phyloP scores from a whole-genome alignment of 2,888 invertebrate species.

The Drosophila neutralis region DNA sequence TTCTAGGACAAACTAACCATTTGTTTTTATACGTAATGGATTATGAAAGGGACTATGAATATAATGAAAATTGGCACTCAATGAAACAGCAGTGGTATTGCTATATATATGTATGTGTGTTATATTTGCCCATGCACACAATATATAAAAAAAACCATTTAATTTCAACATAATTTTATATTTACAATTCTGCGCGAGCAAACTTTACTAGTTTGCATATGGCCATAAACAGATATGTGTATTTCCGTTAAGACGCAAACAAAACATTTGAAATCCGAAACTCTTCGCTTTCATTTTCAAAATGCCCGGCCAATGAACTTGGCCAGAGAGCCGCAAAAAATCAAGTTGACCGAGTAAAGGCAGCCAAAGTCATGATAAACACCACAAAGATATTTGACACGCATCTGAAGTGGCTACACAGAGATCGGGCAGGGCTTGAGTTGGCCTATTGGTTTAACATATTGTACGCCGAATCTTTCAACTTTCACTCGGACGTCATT shows the following conservation, averaged over 20 bases:
- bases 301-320: conserved; percentile 65
- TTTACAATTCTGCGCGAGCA: conserved; percentile 16
- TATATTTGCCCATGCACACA: background rate
- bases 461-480: conserved; percentile 35
- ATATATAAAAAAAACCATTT: conserved; percentile 19
- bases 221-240: conserved; percentile 4
- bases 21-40: background rate
- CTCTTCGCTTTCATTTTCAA: conserved; percentile 71
- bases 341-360: conserved; percentile 34
- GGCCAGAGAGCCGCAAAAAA: conserved; percentile 33
- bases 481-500: conserved; percentile 73
- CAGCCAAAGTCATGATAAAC: conserved; percentile 33
- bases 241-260: conserved; percentile 7
- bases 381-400: conserved; percentile 56
- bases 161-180: conserved; percentile 36
- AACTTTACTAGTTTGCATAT: conserved; percentile 54
- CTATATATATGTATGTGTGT: background rate
- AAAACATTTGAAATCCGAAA: conserved; percentile 42
- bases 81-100: background rate
- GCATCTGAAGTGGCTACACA: conserved; percentile 31
- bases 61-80: background rate
- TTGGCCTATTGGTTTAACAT: conserved; percentile 52
- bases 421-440: conserved; percentile 12
- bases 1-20: background rate
- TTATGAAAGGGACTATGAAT: background rate